Evolutionary conservation across 2,797 vertebrate genomes (phyloP).

Genomic region (Psittacula echo): DNA sequence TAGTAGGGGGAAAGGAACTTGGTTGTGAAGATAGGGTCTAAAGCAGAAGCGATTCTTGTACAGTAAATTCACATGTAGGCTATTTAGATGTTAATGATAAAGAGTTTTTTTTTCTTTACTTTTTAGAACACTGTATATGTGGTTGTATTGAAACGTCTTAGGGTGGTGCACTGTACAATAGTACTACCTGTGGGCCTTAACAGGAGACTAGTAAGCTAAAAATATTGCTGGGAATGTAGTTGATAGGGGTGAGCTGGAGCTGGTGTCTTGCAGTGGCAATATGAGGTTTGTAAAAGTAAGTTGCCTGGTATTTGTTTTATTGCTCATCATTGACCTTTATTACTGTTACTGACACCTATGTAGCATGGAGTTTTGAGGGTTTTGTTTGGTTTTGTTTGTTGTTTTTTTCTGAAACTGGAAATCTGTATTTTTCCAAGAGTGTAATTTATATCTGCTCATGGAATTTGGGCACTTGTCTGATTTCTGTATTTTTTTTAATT

Average conservation of each 20-base stretch:
- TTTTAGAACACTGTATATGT: background rate
- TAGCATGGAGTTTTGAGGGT: background rate
- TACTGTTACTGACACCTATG: background rate
- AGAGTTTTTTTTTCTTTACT: background rate
- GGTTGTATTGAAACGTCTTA: background rate
- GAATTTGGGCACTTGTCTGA: background rate
- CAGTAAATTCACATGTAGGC: background rate
- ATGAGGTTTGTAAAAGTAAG: background rate
- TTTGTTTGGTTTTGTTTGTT: background rate
- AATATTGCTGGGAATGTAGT: background rate
- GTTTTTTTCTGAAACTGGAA: background rate
- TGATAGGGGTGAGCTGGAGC: background rate
- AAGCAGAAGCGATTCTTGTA: background rate
- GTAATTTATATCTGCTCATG: background rate
- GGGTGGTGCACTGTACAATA: background rate
- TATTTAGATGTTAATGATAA: background rate
- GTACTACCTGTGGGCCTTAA: background rate
- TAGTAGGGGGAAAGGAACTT: background rate
- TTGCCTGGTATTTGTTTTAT: background rate
- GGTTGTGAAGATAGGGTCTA: background rate
- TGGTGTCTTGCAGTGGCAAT: background rate
- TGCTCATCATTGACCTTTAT: background rate
- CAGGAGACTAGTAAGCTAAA: background rate
- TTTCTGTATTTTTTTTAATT: background rate
- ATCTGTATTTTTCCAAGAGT: rapidly evolving